Evolutionary conservation across 2,888 invertebrate species (phyloP), one percentile per base, ranked within the genome.

Genomic region (Coecobrya sp.): DNA sequence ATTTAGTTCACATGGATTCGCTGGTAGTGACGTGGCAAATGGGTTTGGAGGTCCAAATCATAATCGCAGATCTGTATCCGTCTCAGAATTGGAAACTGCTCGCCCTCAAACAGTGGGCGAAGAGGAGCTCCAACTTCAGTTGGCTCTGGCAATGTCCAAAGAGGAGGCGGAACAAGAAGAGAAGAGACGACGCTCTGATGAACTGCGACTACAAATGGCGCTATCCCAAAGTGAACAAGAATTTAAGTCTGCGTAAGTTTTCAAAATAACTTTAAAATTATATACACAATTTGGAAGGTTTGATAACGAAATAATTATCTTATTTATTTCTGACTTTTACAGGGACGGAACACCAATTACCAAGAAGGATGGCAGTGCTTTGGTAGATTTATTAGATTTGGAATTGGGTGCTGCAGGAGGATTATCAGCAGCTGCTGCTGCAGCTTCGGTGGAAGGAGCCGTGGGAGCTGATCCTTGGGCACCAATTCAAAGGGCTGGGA

Each of bases 161-260:
- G 99, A 99, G 96, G 99, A 99, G 96, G 99, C 99, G 45, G 99
- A 99, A 95, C 98, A 99, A 95, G 99, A 99, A 96, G 99, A 99
- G 96, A 97, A 98, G 95, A 97, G 98, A 95, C 96, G 98, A 92
- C 97, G 99, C 94, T 98, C 98, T 95, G 99, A 99, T 96, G 99
- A 99, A 96, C 98, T 99, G 94, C 97, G 99, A 94, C 97, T 99
- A 95, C 99, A 99, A 96, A 97, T 99, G 96, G 99, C 99, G 59
- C 96, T 99, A 95, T 98, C 98, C 95, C 99, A 99, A 96, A 99
- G 98, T 96, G 98, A 98, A 96, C 97, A 98, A 96, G 98, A 98
- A 96, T 98, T 98, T 96, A 97, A 36, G 73, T 27, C 87, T 22
- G 52, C n/a, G 59, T 70, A 49, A 86, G 86, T 36, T 36, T 36